Conservation (phyloP, 2,797 vertebrate species). For the Rallus crepitans region DNA sequence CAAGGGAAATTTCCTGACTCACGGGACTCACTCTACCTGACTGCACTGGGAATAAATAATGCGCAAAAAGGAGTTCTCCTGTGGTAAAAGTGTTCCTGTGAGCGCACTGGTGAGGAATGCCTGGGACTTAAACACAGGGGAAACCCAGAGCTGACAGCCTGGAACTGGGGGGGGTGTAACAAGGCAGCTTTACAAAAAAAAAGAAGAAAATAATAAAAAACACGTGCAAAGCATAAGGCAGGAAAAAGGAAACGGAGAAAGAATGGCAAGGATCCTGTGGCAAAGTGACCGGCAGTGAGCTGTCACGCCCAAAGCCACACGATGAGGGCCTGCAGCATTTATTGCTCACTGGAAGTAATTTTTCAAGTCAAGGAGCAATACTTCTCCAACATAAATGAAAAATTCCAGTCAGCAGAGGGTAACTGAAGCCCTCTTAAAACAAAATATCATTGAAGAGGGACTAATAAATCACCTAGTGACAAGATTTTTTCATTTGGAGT, state of each 20-base stretch:
- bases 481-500: constrained; percentile 15
- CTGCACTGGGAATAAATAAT: constrained; percentile 29
- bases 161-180: constrained; percentile 36
- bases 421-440: constrained; percentile 43
- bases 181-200: constrained; percentile 28
- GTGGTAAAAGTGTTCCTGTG: constrained; percentile 16
- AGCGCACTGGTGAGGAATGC: constrained; percentile 33
- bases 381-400: constrained; percentile 50
- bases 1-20: background rate
- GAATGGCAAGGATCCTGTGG: constrained; percentile 26
- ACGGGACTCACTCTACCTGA: constrained; percentile 15
- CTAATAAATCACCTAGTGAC: constrained; percentile 28
- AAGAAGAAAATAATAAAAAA: constrained; percentile 63
- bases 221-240: constrained; percentile 58
- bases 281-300: background rate
- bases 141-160: constrained; percentile 33
- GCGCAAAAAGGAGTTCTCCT: constrained; percentile 12
- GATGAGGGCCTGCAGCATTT: constrained; percentile 12
- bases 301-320: constrained; percentile 49
- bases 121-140: constrained; percentile 14
- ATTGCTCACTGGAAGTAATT: constrained; percentile 43
- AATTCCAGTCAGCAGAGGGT: constrained; percentile 41
- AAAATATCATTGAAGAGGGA: constrained; percentile 31
- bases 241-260: constrained; percentile 58
- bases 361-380: constrained; percentile 57